Evolutionary conservation across 2,888 invertebrate species (phyloP).

Genomic region (Dolomedes plantarius): DNA sequence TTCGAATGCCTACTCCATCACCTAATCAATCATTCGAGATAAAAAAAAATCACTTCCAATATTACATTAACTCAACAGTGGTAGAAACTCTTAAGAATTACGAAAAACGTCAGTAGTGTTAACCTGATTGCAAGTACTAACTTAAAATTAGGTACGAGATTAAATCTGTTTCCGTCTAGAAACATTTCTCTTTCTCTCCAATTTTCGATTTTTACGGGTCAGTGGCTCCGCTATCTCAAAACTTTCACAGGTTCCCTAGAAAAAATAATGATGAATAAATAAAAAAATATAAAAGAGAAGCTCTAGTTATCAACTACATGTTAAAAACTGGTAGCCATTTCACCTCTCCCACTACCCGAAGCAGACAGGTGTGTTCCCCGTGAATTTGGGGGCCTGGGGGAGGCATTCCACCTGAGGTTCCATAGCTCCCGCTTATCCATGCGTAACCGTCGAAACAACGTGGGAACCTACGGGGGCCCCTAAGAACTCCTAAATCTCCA

Average conservation of each 20-base stretch:
- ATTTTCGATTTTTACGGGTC: background rate
- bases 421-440: constrained; percentile 47
- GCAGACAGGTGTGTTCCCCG: constrained; percentile 37
- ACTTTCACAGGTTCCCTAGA: no score
- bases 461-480: constrained; percentile 41
- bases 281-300: background rate
- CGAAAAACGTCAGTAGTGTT: background rate
- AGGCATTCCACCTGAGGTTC: constrained; percentile 36
- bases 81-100: background rate
- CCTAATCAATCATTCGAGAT: no score
- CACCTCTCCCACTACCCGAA: constrained; percentile 15
- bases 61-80: no score
- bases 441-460: constrained; percentile 40
- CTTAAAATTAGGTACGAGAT: background rate
- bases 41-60: no score
- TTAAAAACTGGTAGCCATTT: background rate
- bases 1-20: no score
- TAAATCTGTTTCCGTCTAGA: background rate
- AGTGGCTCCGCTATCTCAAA: background rate
- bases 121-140: background rate
- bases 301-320: background rate
- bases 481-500: constrained; percentile 35
- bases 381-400: constrained; percentile 40
- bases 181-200: background rate
- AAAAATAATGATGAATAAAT: background rate